Evolutionary conservation across 2,888 invertebrate genomes (phyloP), one percentile per base, ranked within the genome.

Genomic region (Harpalus rubripes): DNA sequence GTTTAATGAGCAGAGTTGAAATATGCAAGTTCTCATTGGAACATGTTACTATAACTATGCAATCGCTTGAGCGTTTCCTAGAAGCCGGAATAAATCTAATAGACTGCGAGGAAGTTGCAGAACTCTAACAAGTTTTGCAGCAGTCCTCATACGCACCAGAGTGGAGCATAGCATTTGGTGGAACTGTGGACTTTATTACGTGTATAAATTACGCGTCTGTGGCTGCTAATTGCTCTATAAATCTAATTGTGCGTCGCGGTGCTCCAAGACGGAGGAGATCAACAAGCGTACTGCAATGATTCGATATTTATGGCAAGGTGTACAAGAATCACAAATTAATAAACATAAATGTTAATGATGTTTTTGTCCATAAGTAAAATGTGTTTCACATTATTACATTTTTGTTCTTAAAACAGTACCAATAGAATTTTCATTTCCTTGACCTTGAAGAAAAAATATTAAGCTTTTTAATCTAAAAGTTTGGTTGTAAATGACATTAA

Each of bases 141-240:
- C 41, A 41, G 72, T 74, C 8, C 72, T 44, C 72, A 44, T 26
- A 63, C 72, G 41, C 72, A 74, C 68, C 26, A 68, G n/a, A 3
- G 32, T 32, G 68, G 68, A 68, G 32, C 68, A 26, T 12, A 63
- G 63, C 32, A 32, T 16, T 74, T 41, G 56, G 16, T 32, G 76
- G 76, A 86, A 85, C 85, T 74, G 86, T 82, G 85, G 85, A 85
- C 85, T 85, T 88, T 89, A 89, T 89, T 88, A 88, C 89, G 88
- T 88, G 87, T 88, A 89, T 89, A 89, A 89, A 89, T 89, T 89
- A 88, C 88, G 87, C 88, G 87, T 88, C 87, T 87, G 88, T 32
- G 68, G 89, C 88, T 88, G 88, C 89, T 89, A 89, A 89, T 89
- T 89, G 89, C 89, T 86, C 88, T 87, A 89, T 89, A 89, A 89